Evolutionary conservation across 2,113 vertebrate genomes (phyloP).

Genomic region (Brachyistius frenatus): DNA sequence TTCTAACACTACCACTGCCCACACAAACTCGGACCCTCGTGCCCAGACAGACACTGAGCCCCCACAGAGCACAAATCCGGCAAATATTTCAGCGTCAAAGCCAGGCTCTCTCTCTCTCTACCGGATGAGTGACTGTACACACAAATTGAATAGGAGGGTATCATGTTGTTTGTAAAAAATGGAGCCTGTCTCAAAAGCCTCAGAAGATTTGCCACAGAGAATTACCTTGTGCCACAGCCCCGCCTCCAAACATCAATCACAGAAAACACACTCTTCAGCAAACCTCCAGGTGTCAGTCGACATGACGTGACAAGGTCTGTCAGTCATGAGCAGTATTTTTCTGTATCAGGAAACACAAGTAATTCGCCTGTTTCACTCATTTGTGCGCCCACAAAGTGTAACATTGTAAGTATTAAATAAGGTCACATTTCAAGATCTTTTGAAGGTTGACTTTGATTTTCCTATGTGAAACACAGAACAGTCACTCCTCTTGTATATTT

Average conservation of each 20-base stretch:
- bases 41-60: constrained; percentile 38
- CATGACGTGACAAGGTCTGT: constrained; percentile 1
- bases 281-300: constrained; percentile 49
- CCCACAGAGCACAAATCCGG: constrained; percentile 33
- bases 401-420: no score
- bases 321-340: not conserved
- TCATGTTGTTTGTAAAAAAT: constrained; percentile 53
- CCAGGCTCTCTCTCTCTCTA: not conserved
- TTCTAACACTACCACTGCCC: not conserved
- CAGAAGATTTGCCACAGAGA: constrained; percentile 54
- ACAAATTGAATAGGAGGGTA: constrained; percentile 55
- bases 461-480: no score
- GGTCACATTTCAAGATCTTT: no score
- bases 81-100: constrained; percentile 44
- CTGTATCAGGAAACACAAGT: not conserved
- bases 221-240: constrained; percentile 39
- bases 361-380: not conserved
- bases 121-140: constrained; percentile 41
- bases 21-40: constrained; percentile 31
- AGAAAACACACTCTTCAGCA: constrained; percentile 33
- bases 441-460: no score
- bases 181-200: constrained; percentile 42
- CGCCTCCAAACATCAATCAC: constrained; percentile 65
- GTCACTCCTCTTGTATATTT: no score
- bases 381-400: not conserved